Percentiles rank a stretch among this genome's conserved stretches.
Conservation (phyloP, 2,113 vertebrate species). For the Eulemur rufifrons region DNA sequence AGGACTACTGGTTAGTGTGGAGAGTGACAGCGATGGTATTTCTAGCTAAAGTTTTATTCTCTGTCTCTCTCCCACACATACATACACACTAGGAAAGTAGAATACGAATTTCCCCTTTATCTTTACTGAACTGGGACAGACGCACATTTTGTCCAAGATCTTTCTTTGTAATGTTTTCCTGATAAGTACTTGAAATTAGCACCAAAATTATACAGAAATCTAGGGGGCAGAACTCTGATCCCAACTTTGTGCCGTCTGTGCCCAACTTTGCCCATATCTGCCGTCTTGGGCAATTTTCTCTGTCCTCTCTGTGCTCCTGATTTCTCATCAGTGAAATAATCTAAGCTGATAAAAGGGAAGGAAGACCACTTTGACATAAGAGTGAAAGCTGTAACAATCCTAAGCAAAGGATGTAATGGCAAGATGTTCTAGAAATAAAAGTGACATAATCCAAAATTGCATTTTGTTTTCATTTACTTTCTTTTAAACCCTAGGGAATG, state of each 20-base stretch:
- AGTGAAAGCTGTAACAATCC: neutral
- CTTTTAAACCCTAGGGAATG: neutral
- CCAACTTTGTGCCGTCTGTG: neutral
- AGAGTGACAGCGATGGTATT: neutral
- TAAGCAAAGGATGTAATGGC: neutral
- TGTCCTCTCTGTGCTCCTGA: neutral
- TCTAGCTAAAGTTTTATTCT: neutral
- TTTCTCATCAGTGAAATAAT: neutral
- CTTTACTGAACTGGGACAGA: neutral
- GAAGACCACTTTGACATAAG: neutral
- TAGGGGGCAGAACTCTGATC: neutral
- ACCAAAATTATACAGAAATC: neutral
- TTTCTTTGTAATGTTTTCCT: constrained; percentile 9
- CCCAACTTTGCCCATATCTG: neutral
- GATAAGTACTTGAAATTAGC: neutral
- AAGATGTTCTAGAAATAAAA: neutral
- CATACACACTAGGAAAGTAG: neutral
- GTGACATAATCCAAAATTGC: neutral
- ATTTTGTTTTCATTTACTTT: neutral
- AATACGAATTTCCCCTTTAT: neutral
- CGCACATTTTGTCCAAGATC: neutral
- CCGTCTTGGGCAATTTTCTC: neutral
- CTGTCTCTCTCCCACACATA: too few species aligned
- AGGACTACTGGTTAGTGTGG: neutral
- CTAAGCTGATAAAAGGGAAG: neutral